Evolutionary conservation across 2,113 vertebrate species (phyloP), one percentile per base, ranked within the genome.

Genomic region (Prietella phreatophila): DNA sequence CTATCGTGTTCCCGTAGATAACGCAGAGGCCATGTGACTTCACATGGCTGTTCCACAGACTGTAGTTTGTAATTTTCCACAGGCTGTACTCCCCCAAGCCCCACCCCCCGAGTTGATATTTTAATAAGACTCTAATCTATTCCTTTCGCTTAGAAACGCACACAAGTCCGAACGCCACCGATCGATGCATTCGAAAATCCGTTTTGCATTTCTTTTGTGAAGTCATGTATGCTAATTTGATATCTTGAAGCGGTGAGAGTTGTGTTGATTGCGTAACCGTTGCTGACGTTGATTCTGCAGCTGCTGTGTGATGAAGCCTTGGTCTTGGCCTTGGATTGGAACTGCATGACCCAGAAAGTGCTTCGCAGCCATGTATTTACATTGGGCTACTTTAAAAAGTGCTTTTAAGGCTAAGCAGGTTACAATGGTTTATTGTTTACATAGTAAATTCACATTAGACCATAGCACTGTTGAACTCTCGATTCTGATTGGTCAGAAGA

Each of bases 1-100:
- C 67, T 88, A 87, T 88, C 89, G 80, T 80, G 50, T 75, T 27
- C 58, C 83, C 39, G 17, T 85, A 61, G 86, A 87, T 87, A 87
- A 87, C 80, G 2, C 53, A 47, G 30, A 83, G 27, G 79, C 75
- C 83, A 71, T 55, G 69, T 7, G 50, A 47, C 50, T 9, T 83
- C 73, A 63, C 15, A 42, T 22, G 39, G 47, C 47, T 15, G 60
- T 67, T 22, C 50, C 78, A 30, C 65, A 85, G 36, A 33, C 58
- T 50, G 3, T 81, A 36, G 73, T 76, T 81, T 87, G 33, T 13
- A 8, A 50, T 78, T 78, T n/a, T 53, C 42, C 47, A 78, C 50
- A 58, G 25, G 20, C 14, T 33, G 15, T 36, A 58, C n/a, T n/a
- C n/a, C n/a, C n/a, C n/a, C n/a, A n/a, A n/a, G n/a, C n/a, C n/a